A percentile compares a stretch with the other conserved stretches of the same genome.
These are phyloP conservation scores for Zaprionus inermis DNA, from an alignment of 1,140 invertebrate species.

Conservation along the genomic window DNA sequence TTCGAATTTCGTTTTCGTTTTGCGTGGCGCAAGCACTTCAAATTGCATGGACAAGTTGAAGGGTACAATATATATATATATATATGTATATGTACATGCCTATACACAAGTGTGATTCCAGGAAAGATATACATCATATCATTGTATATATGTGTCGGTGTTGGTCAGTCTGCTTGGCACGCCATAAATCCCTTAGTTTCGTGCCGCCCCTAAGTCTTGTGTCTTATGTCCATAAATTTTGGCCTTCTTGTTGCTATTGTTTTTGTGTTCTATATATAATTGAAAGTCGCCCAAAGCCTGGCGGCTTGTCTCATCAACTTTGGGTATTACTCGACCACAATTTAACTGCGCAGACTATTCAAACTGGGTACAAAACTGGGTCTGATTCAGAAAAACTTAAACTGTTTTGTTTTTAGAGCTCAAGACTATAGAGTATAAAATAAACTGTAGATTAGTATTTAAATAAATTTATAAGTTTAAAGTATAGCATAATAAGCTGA, in stretches of 20 bases:
- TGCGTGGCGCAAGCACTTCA: slow-evolving; percentile 51
- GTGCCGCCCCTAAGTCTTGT: slow-evolving; percentile 69
- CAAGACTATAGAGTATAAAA: not conserved
- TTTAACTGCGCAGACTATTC: slow-evolving; percentile 19
- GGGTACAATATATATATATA: slow-evolving; percentile 29
- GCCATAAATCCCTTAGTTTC: slow-evolving; percentile 58
- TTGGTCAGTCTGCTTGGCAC: slow-evolving; percentile 45
- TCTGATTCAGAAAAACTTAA: slow-evolving; percentile 14
- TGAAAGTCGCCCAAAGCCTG: slow-evolving; percentile 51
- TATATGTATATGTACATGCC: not conserved
- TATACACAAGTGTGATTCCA: slow-evolving; percentile 46
- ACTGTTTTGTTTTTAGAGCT: no score
- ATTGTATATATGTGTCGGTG: slow-evolving; percentile 13
- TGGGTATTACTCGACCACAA: slow-evolving; percentile 65
- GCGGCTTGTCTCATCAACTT: slow-evolving; percentile 66
- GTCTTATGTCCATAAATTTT: slow-evolving; percentile 70
- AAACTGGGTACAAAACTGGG: not conserved
- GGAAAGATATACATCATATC: slow-evolving; percentile 18
- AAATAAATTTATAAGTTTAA: no score
- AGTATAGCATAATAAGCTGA: no score
- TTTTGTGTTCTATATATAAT: slow-evolving; percentile 1
- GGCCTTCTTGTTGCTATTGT: slow-evolving; percentile 12
- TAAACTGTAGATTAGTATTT: no score
- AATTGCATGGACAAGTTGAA: slow-evolving; percentile 64
- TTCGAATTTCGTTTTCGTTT: slow-evolving; percentile 40